Evolutionary conservation across 2,797 vertebrate genomes (phyloP), one percentile per base, ranked within the genome.

Genomic region (Poecilia velifera): DNA sequence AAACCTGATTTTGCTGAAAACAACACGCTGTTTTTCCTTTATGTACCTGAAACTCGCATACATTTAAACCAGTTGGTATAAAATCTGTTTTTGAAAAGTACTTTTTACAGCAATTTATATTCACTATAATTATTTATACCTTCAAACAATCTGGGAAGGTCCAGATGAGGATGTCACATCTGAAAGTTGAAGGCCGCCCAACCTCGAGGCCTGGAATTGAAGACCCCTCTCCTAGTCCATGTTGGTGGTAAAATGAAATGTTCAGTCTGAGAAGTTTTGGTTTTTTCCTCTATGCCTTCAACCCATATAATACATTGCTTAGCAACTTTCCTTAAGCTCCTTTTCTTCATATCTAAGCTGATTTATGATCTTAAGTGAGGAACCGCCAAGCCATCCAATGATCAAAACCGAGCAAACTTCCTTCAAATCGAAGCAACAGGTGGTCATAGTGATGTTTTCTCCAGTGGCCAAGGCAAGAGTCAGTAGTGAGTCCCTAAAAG

Each of bases 1-100:
- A 95, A 95, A 94, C 70, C 55, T 74, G 68, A 84, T 81, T 71
- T 79, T 76, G 76, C 78, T 45, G 49, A 74, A 86, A 87, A 89
- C 73, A 6, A 43, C n/a, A 6, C 2, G 1, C 20, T 13, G 66
- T 43, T n/a, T 22, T n/a, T 39, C 34, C 2, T 70, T 70, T 14
- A 71, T 46, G 13, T 8, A 7, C 25, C 68, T 45, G 77, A 87
- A 86, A 88, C 87, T 85, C 28, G 22, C 36, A 41, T 41, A 10
- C 34, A 41, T 34, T 39, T 39, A 68, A 68, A 68, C 20, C 18
- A 68, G 18, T 53, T 53, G 7, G 20, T 20, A 34, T 18, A 18
- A 62, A 36, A 34, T 34, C 6, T 25, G 2, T 16, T 59, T 14
- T 59, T 31, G 8, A 3, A 4, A 14, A 2, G 13, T 12, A n/a